These are phyloP conservation scores for Leuciscus idus DNA, from an alignment of 2,113 vertebrate species.

Conservation along the genomic window DNA sequence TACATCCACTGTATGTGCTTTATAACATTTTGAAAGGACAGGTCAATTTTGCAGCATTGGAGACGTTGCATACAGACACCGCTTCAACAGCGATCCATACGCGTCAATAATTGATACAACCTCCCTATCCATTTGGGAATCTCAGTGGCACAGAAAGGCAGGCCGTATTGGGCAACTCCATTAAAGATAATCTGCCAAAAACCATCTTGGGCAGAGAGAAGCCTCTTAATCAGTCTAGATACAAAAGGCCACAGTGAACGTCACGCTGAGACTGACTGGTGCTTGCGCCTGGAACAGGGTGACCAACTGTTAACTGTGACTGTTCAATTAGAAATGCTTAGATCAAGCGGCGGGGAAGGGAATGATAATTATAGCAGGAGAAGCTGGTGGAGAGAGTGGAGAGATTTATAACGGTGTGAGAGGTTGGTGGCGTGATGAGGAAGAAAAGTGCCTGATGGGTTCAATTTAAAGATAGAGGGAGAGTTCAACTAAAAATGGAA, in stretches of 20 bases:
- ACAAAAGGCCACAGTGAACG: slow-evolving; percentile 46
- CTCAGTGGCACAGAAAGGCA: slow-evolving; percentile 33
- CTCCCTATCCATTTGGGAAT: slow-evolving; percentile 35
- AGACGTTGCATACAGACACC: neutral
- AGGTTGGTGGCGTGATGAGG: neutral
- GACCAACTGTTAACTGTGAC: slow-evolving; percentile 42
- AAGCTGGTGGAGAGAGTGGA: slow-evolving; percentile 1
- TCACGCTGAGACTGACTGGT: slow-evolving; percentile 38
- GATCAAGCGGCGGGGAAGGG: slow-evolving; percentile 3
- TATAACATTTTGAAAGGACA: neutral
- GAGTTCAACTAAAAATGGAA: neutral
- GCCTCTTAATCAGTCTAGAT: slow-evolving; percentile 53
- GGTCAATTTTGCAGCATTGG: slow-evolving; percentile 6
- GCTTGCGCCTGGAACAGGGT: slow-evolving; percentile 22
- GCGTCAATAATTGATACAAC: slow-evolving; percentile 52
- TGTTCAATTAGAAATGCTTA: slow-evolving; percentile 39
- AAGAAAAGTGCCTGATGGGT: neutral
- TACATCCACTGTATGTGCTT: neutral
- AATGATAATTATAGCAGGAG: slow-evolving; percentile 17
- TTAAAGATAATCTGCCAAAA: slow-evolving; percentile 60
- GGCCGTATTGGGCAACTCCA: slow-evolving; percentile 37
- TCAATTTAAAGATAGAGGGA: slow-evolving; percentile 2
- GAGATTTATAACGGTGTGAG: slow-evolving; percentile 11
- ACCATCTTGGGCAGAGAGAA: slow-evolving; percentile 51
- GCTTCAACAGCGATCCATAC: neutral